A percentile compares a stretch with the other conserved stretches of the same genome.
Conservation (phyloP, 2,888 invertebrate species). For the Chrysolina americana region DNA sequence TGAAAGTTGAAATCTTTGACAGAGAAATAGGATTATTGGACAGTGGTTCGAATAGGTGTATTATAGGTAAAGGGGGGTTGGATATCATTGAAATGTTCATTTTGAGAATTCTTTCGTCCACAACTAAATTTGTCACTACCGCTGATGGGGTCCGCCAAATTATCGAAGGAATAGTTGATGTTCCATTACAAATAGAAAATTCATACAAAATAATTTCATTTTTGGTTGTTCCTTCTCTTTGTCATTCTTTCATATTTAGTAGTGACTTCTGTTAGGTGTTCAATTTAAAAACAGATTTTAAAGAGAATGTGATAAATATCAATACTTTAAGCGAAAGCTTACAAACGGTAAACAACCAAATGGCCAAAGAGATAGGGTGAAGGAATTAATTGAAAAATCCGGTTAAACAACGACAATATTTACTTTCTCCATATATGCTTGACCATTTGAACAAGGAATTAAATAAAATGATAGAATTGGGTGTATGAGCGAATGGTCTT, state of each 20-base stretch:
- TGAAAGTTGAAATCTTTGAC: constrained; percentile 28
- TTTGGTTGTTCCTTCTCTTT: constrained; percentile 27
- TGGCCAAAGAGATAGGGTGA: constrained; percentile 2
- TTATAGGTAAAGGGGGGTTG: constrained; percentile 18
- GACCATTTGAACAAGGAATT: constrained; percentile 11
- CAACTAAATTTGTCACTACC: constrained; percentile 24
- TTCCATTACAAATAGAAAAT: constrained; percentile 17
- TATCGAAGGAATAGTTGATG: constrained; percentile 26
- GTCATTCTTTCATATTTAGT: constrained; percentile 30
- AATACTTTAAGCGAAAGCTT: constrained; percentile 19
- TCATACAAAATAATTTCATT: constrained; percentile 23
- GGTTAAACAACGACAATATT: constrained; percentile 27
- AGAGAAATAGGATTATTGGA: constrained; percentile 27
- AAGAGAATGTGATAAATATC: background rate
- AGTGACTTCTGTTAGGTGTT: constrained; percentile 37
- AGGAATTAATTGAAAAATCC: constrained; percentile 4
- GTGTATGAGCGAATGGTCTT: constrained; percentile 19
- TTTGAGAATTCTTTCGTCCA: background rate
- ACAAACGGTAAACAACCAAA: background rate
- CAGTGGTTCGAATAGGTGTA: constrained; percentile 26
- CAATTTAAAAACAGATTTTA: constrained; percentile 31
- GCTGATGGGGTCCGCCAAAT: constrained; percentile 29
- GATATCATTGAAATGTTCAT: background rate
- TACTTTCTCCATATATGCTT: constrained; percentile 32
- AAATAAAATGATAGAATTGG: constrained; percentile 27